phyloP scores from a whole-genome alignment of 2,797 vertebrate genomes.

The Gallinago solitaria region DNA sequence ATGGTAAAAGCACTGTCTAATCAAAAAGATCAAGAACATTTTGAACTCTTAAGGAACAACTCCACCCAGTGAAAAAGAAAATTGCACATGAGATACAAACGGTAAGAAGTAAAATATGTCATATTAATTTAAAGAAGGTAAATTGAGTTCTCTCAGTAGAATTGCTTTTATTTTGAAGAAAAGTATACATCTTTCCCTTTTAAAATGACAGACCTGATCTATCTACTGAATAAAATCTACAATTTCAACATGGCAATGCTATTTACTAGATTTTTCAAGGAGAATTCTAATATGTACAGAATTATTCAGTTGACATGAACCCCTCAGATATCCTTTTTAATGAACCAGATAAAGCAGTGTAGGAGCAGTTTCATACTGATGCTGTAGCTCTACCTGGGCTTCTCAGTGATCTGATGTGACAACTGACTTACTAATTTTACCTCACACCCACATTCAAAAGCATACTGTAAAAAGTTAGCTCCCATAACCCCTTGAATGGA shows the following conservation, averaged over 20 bases:
- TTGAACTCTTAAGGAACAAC: background rate
- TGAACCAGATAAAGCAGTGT: constrained; percentile 55
- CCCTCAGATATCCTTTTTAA: constrained; percentile 71
- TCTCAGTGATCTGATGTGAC: background rate
- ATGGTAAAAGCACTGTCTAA: background rate
- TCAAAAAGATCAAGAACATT: background rate
- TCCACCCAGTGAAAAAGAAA: background rate
- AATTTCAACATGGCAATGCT: background rate
- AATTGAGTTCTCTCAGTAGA: background rate
- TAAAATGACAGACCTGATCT: background rate
- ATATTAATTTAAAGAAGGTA: background rate
- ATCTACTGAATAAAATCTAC: background rate
- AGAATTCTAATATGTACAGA: constrained; percentile 58
- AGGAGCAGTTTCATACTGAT: background rate
- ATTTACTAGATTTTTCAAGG: constrained; percentile 58
- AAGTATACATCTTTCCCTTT: background rate
- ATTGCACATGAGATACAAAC: background rate
- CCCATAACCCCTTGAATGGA: background rate
- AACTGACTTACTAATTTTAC: constrained; percentile 7
- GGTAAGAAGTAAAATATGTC: background rate
- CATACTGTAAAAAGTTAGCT: background rate
- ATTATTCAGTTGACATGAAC: constrained; percentile 73
- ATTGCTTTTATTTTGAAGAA: background rate
- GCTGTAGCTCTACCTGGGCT: background rate
- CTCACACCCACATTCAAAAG: background rate